Evolutionary conservation across 1,140 invertebrate species (phyloP).

Genomic region (Anoplolepis gracilipes): DNA sequence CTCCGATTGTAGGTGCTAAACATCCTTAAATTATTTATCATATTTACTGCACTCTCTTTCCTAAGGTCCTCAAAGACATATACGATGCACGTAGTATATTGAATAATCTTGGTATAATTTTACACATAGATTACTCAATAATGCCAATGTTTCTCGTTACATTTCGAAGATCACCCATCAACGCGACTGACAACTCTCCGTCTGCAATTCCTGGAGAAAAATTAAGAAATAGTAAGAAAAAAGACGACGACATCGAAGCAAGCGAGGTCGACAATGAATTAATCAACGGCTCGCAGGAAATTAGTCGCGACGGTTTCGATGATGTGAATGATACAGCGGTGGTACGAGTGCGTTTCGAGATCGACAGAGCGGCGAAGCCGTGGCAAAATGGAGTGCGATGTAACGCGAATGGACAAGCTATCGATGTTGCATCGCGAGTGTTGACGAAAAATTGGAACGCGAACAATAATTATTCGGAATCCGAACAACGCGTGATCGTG

Average conservation of each 20-base stretch:
- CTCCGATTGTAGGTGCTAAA: no score
- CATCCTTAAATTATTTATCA: background rate
- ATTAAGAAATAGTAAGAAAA: background rate
- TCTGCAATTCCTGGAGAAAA: slow-evolving; percentile 20
- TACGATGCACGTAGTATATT: background rate
- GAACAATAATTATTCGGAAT: background rate
- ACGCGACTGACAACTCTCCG: background rate
- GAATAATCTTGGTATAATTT: background rate
- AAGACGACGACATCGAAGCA: slow-evolving; percentile 6
- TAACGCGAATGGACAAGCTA: slow-evolving; percentile 31
- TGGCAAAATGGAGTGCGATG: slow-evolving; percentile 59
- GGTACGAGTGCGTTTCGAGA: slow-evolving; percentile 70
- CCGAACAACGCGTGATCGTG: background rate
- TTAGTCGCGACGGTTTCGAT: slow-evolving; percentile 67
- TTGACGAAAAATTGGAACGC: background rate
- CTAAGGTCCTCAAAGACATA: background rate
- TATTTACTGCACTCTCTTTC: background rate
- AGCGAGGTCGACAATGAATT: slow-evolving; percentile 58
- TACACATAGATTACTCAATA: background rate
- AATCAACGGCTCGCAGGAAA: slow-evolving; percentile 66
- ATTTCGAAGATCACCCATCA: slow-evolving; percentile 15
- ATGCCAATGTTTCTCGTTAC: no score
- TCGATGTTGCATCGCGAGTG: background rate
- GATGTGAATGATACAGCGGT: slow-evolving; percentile 41
- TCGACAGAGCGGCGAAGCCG: slow-evolving; percentile 47